Evolutionary conservation across 2,888 invertebrate species (phyloP).

Genomic region (Brachyptera putata): DNA sequence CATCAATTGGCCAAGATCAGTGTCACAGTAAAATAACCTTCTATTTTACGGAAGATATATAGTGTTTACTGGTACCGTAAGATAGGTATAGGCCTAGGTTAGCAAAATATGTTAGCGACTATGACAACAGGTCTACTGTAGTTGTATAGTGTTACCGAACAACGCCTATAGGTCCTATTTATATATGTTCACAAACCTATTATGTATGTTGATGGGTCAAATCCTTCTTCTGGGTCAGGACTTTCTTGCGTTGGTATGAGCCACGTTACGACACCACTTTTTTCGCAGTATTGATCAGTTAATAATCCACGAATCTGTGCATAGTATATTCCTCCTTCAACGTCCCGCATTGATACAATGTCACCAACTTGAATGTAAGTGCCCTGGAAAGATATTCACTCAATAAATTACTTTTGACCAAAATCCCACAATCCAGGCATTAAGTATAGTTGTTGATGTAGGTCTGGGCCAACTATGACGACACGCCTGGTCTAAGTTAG

Average conservation of each 20-base stretch:
- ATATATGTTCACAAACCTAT: slow-evolving; percentile 67
- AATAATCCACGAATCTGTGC: slow-evolving; percentile 86
- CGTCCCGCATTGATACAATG: slow-evolving; percentile 79
- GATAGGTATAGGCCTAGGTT: no score
- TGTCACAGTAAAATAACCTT: no score
- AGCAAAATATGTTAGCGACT: no score
- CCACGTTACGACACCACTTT: slow-evolving; percentile 90
- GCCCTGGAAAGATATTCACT: slow-evolving; percentile 50
- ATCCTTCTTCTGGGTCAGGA: slow-evolving; percentile 70
- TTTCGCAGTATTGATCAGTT: slow-evolving; percentile 89
- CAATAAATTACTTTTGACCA: slow-evolving; percentile 17
- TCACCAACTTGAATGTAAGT: slow-evolving; percentile 86
- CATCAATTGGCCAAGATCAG: no score
- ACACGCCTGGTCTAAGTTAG: background rate
- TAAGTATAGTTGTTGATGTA: background rate
- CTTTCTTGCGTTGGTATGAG: slow-evolving; percentile 77
- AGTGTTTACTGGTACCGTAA: no score
- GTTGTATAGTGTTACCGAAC: no score
- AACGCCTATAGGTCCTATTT: no score
- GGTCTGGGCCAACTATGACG: background rate
- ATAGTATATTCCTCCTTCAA: slow-evolving; percentile 73
- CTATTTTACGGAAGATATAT: no score
- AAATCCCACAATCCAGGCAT: background rate
- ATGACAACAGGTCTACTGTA: background rate
- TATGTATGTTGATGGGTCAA: slow-evolving; percentile 85